These are phyloP conservation scores for Phragmatobia fuliginosa DNA, from an alignment of 2,888 invertebrate species.

Conservation along the genomic window DNA sequence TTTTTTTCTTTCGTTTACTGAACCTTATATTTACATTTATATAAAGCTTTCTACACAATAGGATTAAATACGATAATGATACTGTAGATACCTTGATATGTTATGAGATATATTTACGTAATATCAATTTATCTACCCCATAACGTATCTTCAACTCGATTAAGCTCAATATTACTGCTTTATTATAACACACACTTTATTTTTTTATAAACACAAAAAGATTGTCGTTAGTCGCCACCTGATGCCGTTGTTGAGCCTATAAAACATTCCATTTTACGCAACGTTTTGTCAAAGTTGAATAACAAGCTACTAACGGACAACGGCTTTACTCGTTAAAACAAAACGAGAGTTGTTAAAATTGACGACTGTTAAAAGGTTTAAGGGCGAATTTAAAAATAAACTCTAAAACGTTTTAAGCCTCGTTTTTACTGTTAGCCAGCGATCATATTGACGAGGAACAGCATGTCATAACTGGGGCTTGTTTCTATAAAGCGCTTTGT, in stretches of 20 bases:
- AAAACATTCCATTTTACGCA: constrained; percentile 44
- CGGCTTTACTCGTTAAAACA: constrained; percentile 42
- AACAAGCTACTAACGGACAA: constrained; percentile 46
- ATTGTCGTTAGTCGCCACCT: constrained; percentile 15
- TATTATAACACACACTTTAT: not conserved
- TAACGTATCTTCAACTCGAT: not conserved
- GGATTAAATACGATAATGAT: too few species aligned
- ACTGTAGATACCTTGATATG: too few species aligned
- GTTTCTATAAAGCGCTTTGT: not conserved
- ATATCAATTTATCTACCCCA: not conserved
- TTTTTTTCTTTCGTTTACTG: too few species aligned
- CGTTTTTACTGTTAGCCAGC: not conserved
- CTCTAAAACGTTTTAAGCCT: constrained; percentile 20
- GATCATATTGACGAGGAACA: not conserved
- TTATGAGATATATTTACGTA: too few species aligned
- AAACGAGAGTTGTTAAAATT: constrained; percentile 43
- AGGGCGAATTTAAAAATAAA: constrained; percentile 39
- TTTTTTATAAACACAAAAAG: not conserved
- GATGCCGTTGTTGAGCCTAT: constrained; percentile 34
- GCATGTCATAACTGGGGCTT: not conserved
- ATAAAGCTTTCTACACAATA: too few species aligned
- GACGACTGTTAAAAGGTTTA: constrained; percentile 45
- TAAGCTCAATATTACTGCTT: not conserved
- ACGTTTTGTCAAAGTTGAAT: constrained; percentile 44
- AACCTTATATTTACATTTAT: too few species aligned